Evolutionary conservation across 2,113 vertebrate species (phyloP).

Genomic region (Brachyhypopomus occidentalis): DNA sequence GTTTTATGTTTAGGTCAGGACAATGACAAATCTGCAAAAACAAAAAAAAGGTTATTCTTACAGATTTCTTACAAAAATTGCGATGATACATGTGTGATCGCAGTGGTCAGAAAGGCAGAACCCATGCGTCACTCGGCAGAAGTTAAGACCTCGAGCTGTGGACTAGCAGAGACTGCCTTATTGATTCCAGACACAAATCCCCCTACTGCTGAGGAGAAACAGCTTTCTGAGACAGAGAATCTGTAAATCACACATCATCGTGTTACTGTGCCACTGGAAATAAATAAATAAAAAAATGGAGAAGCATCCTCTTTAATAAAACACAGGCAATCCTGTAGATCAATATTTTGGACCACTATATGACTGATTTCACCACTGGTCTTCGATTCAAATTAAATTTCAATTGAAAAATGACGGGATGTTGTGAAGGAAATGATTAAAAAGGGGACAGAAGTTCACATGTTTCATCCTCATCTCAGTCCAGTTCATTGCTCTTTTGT

Average conservation of each 20-base stretch:
- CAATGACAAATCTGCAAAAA: background rate
- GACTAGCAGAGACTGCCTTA: conserved; percentile 36
- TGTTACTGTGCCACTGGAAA: conserved; percentile 8
- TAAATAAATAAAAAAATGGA: background rate
- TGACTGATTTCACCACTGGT: conserved; percentile 9
- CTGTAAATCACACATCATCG: conserved; percentile 15
- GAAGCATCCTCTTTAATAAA: conserved; percentile 38
- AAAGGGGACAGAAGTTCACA: background rate
- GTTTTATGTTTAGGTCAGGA: background rate
- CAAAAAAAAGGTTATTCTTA: no score
- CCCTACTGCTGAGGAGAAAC: conserved; percentile 25
- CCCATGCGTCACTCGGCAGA: background rate
- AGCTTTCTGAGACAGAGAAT: conserved; percentile 26
- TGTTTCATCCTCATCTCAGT: conserved; percentile 20
- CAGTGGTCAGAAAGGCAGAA: background rate
- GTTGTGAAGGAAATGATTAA: conserved; percentile 38
- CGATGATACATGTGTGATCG: background rate
- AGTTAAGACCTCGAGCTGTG: conserved; percentile 2
- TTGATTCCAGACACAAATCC: conserved; percentile 40
- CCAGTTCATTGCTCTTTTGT: conserved; percentile 35
- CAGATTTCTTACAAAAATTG: background rate
- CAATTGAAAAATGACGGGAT: conserved; percentile 30
- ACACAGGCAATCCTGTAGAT: conserved; percentile 38
- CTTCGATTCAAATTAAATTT: conserved; percentile 36
- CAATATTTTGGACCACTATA: conserved; percentile 32